Evolutionary conservation across 2,113 vertebrate species (phyloP).

Genomic region (Saccopteryx bilineata): DNA sequence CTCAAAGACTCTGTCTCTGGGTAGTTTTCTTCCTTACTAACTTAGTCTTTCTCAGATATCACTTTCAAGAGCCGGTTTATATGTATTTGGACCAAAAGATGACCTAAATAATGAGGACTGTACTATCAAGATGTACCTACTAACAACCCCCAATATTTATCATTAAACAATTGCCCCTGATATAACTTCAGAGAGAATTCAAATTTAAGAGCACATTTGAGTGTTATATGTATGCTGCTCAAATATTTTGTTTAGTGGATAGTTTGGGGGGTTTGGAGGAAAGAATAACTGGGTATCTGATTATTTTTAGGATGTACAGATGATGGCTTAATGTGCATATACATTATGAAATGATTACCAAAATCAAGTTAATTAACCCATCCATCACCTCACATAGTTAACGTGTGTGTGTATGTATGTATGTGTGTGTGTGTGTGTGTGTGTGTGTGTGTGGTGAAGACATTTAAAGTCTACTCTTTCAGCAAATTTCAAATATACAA

Average conservation of each 20-base stretch:
- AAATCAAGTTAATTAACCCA: neutral
- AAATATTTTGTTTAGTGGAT: neutral
- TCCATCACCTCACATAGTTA: neutral
- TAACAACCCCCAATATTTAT: neutral
- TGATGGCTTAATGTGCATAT: neutral
- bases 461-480: neutral
- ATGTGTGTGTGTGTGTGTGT: too few species aligned
- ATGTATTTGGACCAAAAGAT: neutral
- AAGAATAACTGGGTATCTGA: neutral
- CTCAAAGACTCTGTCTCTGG: slow-evolving; percentile 35
- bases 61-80: slow-evolving; percentile 35
- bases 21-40: slow-evolving; percentile 13
- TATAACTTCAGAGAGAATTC: neutral
- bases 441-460: neutral
- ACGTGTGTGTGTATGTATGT: neutral
- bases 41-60: neutral
- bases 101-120: neutral
- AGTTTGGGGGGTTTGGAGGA: neutral
- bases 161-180: neutral
- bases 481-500: neutral
- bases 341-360: neutral
- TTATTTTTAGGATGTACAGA: neutral
- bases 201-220: slow-evolving; percentile 19
- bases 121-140: neutral
- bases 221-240: neutral